A percentile compares a stretch with the other conserved stretches of the same genome.
Evolutionary conservation across 1,140 invertebrate genomes (phyloP).

Genomic region (Plutomurus gul): DNA sequence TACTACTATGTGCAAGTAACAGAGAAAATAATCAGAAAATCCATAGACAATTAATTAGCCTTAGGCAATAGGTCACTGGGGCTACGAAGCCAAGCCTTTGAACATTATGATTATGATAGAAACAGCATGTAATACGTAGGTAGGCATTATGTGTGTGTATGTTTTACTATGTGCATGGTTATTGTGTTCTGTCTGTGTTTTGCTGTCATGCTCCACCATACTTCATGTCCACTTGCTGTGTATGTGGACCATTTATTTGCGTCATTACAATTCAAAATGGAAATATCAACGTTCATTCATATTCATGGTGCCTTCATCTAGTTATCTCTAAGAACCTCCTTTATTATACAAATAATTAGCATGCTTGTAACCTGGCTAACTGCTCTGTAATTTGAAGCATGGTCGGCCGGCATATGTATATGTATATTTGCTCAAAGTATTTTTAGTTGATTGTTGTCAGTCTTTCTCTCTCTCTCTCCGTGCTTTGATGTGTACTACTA

Average conservation of each 20-base stretch:
- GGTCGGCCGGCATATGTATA: neutral
- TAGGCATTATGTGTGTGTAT: neutral
- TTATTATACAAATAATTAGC: neutral
- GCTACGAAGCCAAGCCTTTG: constrained; percentile 12
- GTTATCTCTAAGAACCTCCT: constrained; percentile 18
- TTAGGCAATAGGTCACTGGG: constrained; percentile 31
- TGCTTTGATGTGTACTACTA: neutral
- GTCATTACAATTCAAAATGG: neutral
- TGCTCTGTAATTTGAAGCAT: constrained; percentile 7
- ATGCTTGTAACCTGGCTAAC: neutral
- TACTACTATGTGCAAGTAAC: neutral
- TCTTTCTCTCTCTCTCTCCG: neutral
- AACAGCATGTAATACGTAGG: neutral
- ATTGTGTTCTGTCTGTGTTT: neutral
- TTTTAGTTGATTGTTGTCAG: neutral
- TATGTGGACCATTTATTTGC: neutral
- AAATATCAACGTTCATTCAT: neutral
- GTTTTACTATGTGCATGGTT: neutral
- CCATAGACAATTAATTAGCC: constrained; percentile 34
- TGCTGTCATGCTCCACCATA: neutral
- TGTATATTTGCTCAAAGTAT: neutral
- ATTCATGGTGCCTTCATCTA: constrained; percentile 15
- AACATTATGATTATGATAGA: constrained; percentile 31
- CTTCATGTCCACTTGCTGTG: too few species aligned
- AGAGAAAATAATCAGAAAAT: constrained; percentile 21